phyloP scores from a whole-genome alignment of 2,113 vertebrate species.

The Pangasianodon gigas region DNA sequence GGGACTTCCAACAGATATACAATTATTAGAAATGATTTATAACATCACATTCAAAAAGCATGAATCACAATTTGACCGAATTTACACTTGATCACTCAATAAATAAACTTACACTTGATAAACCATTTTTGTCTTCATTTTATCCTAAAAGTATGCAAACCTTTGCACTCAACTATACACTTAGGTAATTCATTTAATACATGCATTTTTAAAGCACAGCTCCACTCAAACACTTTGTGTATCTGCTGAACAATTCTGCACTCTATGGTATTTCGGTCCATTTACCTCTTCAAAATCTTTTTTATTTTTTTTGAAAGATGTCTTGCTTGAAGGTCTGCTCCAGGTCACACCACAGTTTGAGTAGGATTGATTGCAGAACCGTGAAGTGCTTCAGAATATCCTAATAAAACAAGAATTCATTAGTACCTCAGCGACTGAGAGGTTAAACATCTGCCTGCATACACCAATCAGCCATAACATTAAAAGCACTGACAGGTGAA shows the following conservation, averaged over 20 bases:
- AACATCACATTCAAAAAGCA: not conserved
- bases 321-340: no score
- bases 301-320: no score
- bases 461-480: no score
- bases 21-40: not conserved
- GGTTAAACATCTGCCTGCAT: not conserved
- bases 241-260: not conserved
- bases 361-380: not conserved
- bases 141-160: not conserved
- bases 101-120: not conserved
- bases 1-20: not conserved
- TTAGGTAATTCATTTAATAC: not conserved
- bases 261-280: not conserved
- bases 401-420: not conserved
- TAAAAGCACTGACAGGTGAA: no score
- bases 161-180: not conserved
- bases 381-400: not conserved
- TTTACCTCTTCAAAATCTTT: not conserved
- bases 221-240: not conserved
- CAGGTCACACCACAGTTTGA: not conserved
- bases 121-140: not conserved
- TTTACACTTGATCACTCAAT: not conserved
- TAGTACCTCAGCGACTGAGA: not conserved
- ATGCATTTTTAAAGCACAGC: not conserved
- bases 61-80: not conserved